Base-by-base conservation (phyloP, 2,888 invertebrate species). In the Mesorhabditis spiculigera region DNA sequence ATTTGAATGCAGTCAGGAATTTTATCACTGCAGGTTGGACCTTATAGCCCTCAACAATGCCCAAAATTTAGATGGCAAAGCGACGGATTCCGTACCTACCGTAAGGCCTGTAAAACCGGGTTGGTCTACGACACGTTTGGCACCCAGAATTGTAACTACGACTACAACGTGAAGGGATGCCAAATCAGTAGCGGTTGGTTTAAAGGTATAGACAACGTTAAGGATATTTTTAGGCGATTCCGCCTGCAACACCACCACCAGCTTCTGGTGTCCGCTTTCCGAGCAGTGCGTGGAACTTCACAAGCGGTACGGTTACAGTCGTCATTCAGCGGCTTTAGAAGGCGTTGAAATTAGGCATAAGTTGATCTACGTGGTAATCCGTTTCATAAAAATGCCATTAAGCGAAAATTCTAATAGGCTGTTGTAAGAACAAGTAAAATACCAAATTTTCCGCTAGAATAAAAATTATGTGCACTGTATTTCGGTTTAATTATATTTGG, bases 121-220 rank as follows among this genome's bases (percentile, higher is more conserved):
- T 77, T 85, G 28, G 85, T 85, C 2, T 85, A 81, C 71, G 85
- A 85, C 70, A 82, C 83, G 10, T 68, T 76, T 45, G 85, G 85
- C 42, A 85, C 85, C 3, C 84, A 86, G 71, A 86, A 85, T 71
- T 85, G 85, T 68, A 84, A 85, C 73, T 85, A 85, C 72, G 84
- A 85, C 69, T 85, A 80, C 71, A 85, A 85, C 68, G 83, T 85
- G 65, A 79, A 80, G 65, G 83, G 81, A 5, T 85, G 85, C 71
- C 81, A 78, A 43, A 77, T 79, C 41, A 63, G 70, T 62, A 66
- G 71, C 65, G 74, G 73, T 66, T 74, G 74, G 28, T 28, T 58
- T 13, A n/a, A 58, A 58, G 58, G 10, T 58, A n/a, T 63, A 13
- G 8, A 2, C 16, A 8, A 8, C 2, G 16, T 63, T 16, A 44